Base-by-base conservation (phyloP, 2,888 invertebrate genomes). In the Pharmacophagus antenor region DNA sequence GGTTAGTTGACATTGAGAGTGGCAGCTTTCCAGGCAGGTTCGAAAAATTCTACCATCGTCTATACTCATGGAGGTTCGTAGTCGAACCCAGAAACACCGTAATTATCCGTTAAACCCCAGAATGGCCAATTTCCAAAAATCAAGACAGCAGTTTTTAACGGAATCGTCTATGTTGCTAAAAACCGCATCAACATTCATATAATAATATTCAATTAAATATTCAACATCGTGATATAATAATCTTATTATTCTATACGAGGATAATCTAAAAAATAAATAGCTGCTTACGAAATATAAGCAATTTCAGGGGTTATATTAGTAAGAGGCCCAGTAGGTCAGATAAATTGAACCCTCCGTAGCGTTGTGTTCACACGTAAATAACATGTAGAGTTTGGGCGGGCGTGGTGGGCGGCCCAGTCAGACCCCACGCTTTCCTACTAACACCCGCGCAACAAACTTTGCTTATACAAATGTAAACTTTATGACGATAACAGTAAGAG, bases 341-440 rank as follows among this genome's bases (percentile, higher is more conserved):
- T 89, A 89, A 89, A 89, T 89, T 88, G 88, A 87, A 88, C 89
- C 87, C 88, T 85, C 80, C 78, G 82, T 73, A 80, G 84, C 80
- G 81, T 80, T 84, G 87, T 88, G 88, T 88, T 89, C 89, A 88
- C 89, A 89, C 89, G 88, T 90, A 90, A 90, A 90, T 89, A 90
- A 88, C 89, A 85, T 86, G 86, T 85, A 85, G 87, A 85, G 84
- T 80, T 79, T 78, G 82, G 83, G 81, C 73, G 72, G 80, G 72
- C 69, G 76, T 81, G 79, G 79, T 76, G 82, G 80, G 79, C 77
- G 71, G 70, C 63, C 67, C 66, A 62, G 66, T 67, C 70, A 47
- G 42, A 31, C 56, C 70, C 73, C 62, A 61, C 64, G 47, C 52
- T 64, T 62, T 52, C 49, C 64, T 51, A 60, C 62, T 7, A n/a